Evolutionary conservation across 2,113 vertebrate species (phyloP).

Genomic region (Tetrao urogallus): DNA sequence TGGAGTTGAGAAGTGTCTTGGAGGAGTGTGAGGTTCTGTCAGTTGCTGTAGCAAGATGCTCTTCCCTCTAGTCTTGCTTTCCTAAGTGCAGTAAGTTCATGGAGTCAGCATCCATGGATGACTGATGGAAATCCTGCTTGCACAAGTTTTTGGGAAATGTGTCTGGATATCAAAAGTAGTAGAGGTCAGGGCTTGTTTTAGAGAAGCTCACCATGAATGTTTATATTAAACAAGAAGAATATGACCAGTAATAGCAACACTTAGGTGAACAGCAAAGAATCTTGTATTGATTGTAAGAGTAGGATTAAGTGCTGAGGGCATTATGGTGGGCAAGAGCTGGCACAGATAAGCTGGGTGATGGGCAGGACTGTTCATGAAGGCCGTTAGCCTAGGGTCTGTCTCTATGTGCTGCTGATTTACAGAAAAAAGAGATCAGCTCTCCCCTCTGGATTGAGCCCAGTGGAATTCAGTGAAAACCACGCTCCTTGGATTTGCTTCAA

Average conservation of each 20-base stretch:
- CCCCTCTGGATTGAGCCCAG: neutral
- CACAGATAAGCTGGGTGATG: neutral
- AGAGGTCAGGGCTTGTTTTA: neutral
- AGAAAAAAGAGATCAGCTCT: neutral
- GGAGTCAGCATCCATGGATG: neutral
- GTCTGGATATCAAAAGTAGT: neutral
- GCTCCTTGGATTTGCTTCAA: neutral
- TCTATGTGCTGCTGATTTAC: neutral
- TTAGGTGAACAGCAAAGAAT: neutral
- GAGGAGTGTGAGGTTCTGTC: neutral
- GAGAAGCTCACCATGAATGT: neutral
- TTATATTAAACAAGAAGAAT: neutral
- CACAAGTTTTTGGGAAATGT: neutral
- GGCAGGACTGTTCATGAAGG: neutral
- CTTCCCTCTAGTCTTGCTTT: neutral
- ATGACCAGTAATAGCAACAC: neutral
- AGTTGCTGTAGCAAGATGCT: neutral
- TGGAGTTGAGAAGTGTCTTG: neutral
- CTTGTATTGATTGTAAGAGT: neutral
- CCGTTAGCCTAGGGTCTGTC: neutral
- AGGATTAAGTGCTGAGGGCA: neutral
- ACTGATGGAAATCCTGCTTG: neutral
- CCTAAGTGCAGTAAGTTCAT: rapidly evolving
- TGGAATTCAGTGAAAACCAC: neutral
- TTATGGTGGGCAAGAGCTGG: neutral